These are phyloP conservation scores for Spatula versicolor DNA, from an alignment of 2,797 vertebrate species.

Conservation along the genomic window DNA sequence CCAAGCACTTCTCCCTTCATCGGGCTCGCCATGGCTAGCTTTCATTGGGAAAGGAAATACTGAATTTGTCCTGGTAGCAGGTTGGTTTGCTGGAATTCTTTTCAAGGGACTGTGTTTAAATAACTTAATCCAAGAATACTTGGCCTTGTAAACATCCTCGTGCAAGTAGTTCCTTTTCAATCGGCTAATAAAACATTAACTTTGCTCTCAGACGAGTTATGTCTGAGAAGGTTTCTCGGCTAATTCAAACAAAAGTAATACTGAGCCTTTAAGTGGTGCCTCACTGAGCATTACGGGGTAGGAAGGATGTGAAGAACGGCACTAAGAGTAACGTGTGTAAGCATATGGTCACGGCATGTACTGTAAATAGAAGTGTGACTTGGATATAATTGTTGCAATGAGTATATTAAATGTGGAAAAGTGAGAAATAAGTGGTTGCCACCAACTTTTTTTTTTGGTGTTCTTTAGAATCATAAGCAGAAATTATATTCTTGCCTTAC, in stretches of 20 bases:
- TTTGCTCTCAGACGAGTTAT: not conserved
- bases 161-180: not conserved
- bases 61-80: not conserved
- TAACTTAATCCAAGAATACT: not conserved
- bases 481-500: not conserved
- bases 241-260: not conserved
- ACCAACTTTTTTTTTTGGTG: not conserved
- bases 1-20: not conserved
- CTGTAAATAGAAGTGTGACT: not conserved
- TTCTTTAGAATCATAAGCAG: not conserved
- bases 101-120: not conserved
- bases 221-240: not conserved
- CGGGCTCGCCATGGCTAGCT: not conserved
- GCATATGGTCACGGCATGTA: accelerated
- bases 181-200: not conserved
- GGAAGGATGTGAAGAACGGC: not conserved
- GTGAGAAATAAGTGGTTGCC: not conserved
- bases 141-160: not conserved
- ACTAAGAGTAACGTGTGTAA: not conserved
- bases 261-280: not conserved
- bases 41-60: not conserved
- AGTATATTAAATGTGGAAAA: not conserved
- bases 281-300: not conserved
- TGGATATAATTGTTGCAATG: too few species aligned
- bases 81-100: not conserved